Base-by-base conservation (phyloP, 2,888 invertebrate genomes). In the Drosophila nigritarsus region DNA sequence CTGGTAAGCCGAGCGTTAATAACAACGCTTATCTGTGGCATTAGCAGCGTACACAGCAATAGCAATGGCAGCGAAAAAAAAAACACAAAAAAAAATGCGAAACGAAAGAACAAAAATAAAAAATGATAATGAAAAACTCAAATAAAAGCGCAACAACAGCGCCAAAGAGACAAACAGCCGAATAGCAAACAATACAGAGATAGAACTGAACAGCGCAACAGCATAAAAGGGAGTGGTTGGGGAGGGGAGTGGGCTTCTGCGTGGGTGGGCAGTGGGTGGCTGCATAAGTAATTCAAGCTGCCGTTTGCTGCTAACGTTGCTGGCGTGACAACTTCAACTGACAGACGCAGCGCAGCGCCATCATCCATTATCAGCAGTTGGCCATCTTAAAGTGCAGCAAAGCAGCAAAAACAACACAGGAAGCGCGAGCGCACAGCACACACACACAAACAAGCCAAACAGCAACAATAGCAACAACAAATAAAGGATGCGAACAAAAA, bases 351-450 rank as follows among this genome's bases (percentile, higher is more conserved):
- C 69, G 78, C 81, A 80, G 78, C 77, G 84, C 78, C 89, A 88
- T 89, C 89, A 88, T 90, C 89, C 90, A 90, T 89, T 89, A 89
- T 89, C 90, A 90, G 85, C 90, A 88, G 85, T 85, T 88, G 80
- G 90, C 80, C 90, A 89, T 90, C 90, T 87, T 89, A 88, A 82
- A 83, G 82, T 81, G 90, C 87, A 84, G 76, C 71, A 73, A 63
- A 65, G 73, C 61, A 74, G 65, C 73, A 78, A 76, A 65, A 80
- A 67, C 70, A 75, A 72, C 69, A 42, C 68, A 75, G 64, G 63
- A 68, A 70, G 65, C 55, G 42, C 50, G 51, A 51, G 56, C 50
- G 45, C 45, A 45, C 24, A 15, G 45, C 34, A 62, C 49, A 67
- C 64, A 61, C 54, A 67, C 63, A 55, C 40, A 65, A 61, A 72